Base-by-base conservation (phyloP, 2,888 invertebrate species). In the Uloborus plumipes region DNA sequence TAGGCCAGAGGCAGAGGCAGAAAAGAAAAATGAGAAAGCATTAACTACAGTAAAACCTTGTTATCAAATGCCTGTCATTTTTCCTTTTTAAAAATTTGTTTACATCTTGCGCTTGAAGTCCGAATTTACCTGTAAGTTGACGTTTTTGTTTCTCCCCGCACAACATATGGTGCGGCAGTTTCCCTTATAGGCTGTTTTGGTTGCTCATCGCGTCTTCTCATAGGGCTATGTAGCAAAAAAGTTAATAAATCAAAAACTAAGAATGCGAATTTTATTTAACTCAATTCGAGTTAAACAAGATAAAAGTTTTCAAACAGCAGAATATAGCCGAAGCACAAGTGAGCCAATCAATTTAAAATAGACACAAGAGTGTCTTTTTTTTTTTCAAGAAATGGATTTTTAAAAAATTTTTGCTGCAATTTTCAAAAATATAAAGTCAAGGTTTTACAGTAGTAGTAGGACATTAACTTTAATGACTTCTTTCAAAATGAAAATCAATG, bases 31-130 rank as follows among this genome's bases (percentile, higher is more conserved):
- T 67, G 39, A 39, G 39, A 39, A 39, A 39, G 39, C 39, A 64
- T 53, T 58, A 71, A 82, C 82, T 82, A 76, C 82, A 59, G 82
- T 82, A 82, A 82, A 82, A 82, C 82, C 82, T 82, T 82, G 82
- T 74, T 67, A 49, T 50, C 58, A 26, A 62, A 62, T 51, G 22
- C 49, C 31, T 67, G 20, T 61, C 51, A 62, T 49, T n/a, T 16
- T 55, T 49, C 59, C 58, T 59, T 64, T 64, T 3, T n/a, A 65
- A 49, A 69, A 22, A 16, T 51, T 59, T 26, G 39, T 77, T 64
- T 47, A 81, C 70, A 81, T 81, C 80, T 50, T 74, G 80, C 80
- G 80, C 80, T 81, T 81, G 80, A 81, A 81, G 80, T 81, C 67
- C 80, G 67, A 55, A 72, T 76, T 82, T 82, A 82, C 82, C 82